A percentile compares a stretch with the other conserved stretches of the same genome.
phyloP scores from a whole-genome alignment of 1,140 invertebrate genomes.

The Magallana angulata region DNA sequence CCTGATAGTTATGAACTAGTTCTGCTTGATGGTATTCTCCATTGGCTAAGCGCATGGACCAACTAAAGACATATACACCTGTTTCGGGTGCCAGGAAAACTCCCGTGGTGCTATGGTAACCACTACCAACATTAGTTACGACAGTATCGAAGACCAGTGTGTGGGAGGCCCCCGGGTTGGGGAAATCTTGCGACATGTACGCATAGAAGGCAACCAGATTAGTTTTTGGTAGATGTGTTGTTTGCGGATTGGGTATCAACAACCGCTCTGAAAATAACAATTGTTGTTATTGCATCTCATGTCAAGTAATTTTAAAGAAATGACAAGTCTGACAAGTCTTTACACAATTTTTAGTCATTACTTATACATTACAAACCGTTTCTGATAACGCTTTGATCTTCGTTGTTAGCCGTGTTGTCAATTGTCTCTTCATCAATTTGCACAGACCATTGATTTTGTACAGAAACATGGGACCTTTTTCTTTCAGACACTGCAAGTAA shows the following conservation, averaged over 20 bases:
- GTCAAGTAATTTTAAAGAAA: too few relatives aligned
- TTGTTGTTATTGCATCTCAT: too few relatives aligned
- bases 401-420: not conserved
- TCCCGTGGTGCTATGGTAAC: constrained; percentile 7
- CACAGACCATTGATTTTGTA: not conserved
- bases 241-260: not conserved
- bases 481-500: not conserved
- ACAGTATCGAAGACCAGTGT: constrained; percentile 29
- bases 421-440: not conserved
- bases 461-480: not conserved
- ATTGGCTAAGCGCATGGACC: not conserved
- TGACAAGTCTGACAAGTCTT: too few relatives aligned
- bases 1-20: not conserved
- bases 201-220: constrained; percentile 23
- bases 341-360: too few relatives aligned
- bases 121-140: constrained; percentile 31
- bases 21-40: not conserved
- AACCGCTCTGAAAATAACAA: not conserved
- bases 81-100: constrained; percentile 15
- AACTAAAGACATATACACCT: constrained; percentile 31
- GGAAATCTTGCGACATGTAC: not conserved
- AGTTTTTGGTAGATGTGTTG: not conserved
- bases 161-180: not conserved
- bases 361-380: not conserved
- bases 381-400: not conserved